These are phyloP conservation scores for Amblyornis subalaris DNA, from an alignment of 2,113 vertebrate species.

Conservation along the genomic window DNA sequence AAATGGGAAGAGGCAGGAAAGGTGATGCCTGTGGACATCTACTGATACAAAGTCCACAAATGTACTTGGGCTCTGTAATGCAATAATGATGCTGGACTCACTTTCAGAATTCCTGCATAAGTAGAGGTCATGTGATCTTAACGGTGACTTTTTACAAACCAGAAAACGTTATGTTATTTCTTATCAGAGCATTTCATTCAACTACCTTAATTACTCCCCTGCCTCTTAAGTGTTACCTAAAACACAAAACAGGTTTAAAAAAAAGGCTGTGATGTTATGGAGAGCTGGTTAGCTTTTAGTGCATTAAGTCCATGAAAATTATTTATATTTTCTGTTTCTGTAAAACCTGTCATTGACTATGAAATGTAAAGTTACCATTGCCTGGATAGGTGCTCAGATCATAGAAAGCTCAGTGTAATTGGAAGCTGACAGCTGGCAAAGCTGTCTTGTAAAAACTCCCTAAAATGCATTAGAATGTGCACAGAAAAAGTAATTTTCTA, in stretches of 20 bases:
- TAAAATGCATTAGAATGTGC: neutral
- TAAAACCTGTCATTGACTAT: neutral
- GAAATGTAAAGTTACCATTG: neutral
- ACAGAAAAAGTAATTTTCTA: neutral
- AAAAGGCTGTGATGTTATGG: neutral
- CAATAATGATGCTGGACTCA: neutral
- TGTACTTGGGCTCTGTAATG: neutral
- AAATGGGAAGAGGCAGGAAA: neutral
- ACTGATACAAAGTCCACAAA: neutral
- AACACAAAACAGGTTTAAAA: neutral
- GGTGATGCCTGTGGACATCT: neutral
- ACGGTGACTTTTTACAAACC: neutral
- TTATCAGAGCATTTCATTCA: neutral
- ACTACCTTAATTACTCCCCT: neutral
- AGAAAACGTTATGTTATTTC: neutral
- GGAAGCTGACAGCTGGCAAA: neutral
- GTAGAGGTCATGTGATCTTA: neutral
- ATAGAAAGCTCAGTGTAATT: neutral
- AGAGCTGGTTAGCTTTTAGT: neutral
- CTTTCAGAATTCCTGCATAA: neutral
- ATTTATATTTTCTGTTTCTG: neutral
- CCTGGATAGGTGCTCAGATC: neutral
- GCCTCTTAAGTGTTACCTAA: neutral
- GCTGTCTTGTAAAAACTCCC: neutral
- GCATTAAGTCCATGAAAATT: neutral